These are phyloP conservation scores for Melipona bicolor DNA, from an alignment of 2,888 invertebrate genomes.

Conservation along the genomic window DNA sequence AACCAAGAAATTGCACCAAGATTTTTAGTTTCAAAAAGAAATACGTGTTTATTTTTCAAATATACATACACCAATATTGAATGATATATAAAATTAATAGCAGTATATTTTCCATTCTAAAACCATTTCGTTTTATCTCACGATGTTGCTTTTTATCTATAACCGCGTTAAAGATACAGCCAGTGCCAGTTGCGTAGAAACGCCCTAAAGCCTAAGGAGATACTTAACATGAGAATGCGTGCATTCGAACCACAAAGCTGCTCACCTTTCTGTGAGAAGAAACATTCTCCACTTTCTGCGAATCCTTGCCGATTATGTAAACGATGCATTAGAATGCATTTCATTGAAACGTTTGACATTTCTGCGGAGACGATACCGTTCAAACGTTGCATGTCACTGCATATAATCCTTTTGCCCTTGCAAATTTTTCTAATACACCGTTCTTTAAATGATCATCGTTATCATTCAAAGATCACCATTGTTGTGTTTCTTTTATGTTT, in stretches of 20 bases:
- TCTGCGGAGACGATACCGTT: constrained; percentile 43
- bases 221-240: constrained; percentile 32
- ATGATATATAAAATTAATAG: too few species aligned
- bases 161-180: neutral
- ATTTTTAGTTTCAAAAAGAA: too few species aligned
- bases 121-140: neutral
- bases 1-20: too few species aligned
- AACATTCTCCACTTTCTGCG: constrained; percentile 42
- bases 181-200: neutral
- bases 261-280: constrained; percentile 30
- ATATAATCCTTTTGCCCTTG: neutral
- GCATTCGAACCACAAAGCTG: constrained; percentile 1
- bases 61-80: too few species aligned
- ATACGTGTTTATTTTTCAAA: too few species aligned
- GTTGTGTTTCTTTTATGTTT: neutral
- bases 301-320: constrained; percentile 68
- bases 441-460: neutral
- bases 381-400: constrained; percentile 14
- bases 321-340: constrained; percentile 67
- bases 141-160: neutral
- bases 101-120: neutral
- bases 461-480: neutral
- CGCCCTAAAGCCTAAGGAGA: neutral
- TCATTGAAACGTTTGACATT: constrained; percentile 65
- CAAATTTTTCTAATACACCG: neutral